These are phyloP conservation scores for Brachyistius frenatus DNA, from an alignment of 2,113 vertebrate species.

Conservation along the genomic window DNA sequence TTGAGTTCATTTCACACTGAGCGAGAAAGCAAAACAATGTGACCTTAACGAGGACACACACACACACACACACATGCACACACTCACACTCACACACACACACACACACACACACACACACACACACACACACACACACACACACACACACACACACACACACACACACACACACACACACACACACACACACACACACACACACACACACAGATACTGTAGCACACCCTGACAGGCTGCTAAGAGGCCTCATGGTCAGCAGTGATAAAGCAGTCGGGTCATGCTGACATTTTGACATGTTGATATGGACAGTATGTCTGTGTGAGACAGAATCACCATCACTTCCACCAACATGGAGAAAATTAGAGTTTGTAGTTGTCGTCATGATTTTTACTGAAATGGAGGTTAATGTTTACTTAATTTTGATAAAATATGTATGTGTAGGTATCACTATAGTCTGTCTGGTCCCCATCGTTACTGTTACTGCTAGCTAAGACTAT, in stretches of 20 bases:
- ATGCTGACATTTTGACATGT: background rate
- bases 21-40: slow-evolving; percentile 20
- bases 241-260: slow-evolving; percentile 36
- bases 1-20: slow-evolving; percentile 26
- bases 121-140: background rate
- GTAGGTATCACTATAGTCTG: no score
- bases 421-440: no score
- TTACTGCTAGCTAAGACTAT: no score
- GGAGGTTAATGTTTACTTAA: no score
- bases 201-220: background rate
- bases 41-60: slow-evolving; percentile 36
- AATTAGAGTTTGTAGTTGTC: no score
- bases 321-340: background rate
- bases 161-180: background rate
- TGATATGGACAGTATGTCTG: slow-evolving; percentile 11
- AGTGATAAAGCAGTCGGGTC: slow-evolving; percentile 42
- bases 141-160: slow-evolving; percentile 2
- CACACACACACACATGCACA: slow-evolving; percentile 4
- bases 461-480: no score
- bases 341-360: background rate
- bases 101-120: background rate
- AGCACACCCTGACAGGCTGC: slow-evolving; percentile 34
- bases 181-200: background rate
- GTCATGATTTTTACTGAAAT: no score
- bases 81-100: slow-evolving; percentile 6